Conservation (phyloP, 37 sponge, comb jelly and placozoan genomes). For the Geodia barretti region DNA sequence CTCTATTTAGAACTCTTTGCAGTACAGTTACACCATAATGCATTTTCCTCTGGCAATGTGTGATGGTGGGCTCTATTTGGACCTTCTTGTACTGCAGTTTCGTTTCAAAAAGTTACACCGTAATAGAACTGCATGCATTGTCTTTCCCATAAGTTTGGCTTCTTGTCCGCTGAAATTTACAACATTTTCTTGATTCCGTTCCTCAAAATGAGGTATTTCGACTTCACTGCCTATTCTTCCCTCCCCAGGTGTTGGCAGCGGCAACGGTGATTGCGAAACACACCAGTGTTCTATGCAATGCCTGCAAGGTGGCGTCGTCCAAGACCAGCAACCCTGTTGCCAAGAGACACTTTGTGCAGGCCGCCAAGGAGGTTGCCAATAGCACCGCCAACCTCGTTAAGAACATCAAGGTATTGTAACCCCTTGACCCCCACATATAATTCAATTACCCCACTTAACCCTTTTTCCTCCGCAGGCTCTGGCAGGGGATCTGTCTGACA, state of each 20-base stretch:
- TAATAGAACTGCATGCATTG: no score
- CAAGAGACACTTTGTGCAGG: conserved; percentile 96
- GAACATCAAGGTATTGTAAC: conserved; percentile 39
- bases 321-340: conserved; percentile 97
- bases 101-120: no score
- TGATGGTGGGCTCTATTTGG: no score
- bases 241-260: conserved; percentile 80
- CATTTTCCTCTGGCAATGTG: no score
- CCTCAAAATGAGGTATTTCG: background rate
- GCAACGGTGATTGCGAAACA: conserved; percentile 98
- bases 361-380: conserved; percentile 97
- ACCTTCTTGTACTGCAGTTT: no score
- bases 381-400: conserved; percentile 67
- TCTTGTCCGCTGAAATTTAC: no score
- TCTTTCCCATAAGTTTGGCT: no score
- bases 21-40: no score
- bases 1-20: no score
- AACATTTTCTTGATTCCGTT: background rate
- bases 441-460: background rate
- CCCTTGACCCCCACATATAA: no score
- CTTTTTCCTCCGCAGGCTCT: conserved; percentile 55
- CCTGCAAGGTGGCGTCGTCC: conserved; percentile 91
- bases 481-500: conserved; percentile 75
- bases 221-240: background rate
- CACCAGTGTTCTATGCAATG: conserved; percentile 95